phyloP scores from a whole-genome alignment of 2,113 vertebrate species.

The Meriones unguiculatus region DNA sequence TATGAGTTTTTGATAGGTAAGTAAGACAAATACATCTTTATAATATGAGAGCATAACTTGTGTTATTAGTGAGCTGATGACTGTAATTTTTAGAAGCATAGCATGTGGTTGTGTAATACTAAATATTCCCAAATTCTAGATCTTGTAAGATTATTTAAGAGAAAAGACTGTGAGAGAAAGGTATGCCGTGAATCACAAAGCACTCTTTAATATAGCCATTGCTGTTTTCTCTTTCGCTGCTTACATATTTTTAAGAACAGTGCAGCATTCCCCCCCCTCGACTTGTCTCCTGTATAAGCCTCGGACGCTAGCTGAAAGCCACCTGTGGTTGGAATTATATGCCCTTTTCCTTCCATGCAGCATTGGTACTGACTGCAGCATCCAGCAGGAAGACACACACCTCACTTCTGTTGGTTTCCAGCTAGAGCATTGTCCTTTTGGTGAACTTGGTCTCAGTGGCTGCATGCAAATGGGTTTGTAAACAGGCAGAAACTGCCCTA shows the following conservation, averaged over 20 bases:
- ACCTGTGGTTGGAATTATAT: background rate
- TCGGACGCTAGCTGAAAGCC: background rate
- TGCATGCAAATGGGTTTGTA: background rate
- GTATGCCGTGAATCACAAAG: slow-evolving; percentile 22
- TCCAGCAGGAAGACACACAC: background rate
- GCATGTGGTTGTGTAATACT: slow-evolving; percentile 34
- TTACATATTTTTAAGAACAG: slow-evolving; percentile 55
- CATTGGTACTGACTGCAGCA: background rate
- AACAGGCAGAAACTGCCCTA: background rate
- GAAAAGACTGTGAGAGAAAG: slow-evolving; percentile 19
- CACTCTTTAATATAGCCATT: background rate
- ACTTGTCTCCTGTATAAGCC: background rate
- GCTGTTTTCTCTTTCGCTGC: slow-evolving; percentile 48
- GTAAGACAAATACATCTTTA: slow-evolving; percentile 69
- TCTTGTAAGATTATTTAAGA: slow-evolving; percentile 55
- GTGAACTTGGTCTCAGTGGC: background rate
- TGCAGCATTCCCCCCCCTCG: background rate
- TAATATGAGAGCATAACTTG: slow-evolving; percentile 64
- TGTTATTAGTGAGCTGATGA: slow-evolving; percentile 71
- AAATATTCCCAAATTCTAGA: slow-evolving; percentile 37
- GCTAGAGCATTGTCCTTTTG: background rate
- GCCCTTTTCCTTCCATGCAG: background rate
- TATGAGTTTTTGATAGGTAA: slow-evolving; percentile 64
- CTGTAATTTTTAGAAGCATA: slow-evolving; percentile 71
- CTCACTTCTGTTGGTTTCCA: background rate